These are phyloP conservation scores for Girardinichthys multiradiatus DNA, from an alignment of 2,113 vertebrate genomes.

Conservation along the genomic window DNA sequence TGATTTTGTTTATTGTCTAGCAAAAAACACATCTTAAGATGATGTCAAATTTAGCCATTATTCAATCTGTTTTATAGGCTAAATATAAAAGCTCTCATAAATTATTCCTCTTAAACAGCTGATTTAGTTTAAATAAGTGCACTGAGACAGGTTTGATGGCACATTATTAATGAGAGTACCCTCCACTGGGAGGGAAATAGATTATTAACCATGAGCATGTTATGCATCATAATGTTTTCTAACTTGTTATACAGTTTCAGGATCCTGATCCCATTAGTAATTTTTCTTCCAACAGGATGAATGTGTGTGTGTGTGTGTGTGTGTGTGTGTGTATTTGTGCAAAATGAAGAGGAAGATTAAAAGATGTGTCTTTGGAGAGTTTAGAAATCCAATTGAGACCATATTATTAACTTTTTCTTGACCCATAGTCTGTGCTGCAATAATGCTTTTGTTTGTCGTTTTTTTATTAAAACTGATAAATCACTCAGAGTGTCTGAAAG, in stretches of 20 bases:
- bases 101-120: constrained; percentile 24
- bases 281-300: constrained; percentile 8
- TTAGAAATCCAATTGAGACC: constrained; percentile 9
- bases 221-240: constrained; percentile 34
- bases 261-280: constrained; percentile 32
- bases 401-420: neutral
- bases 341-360: constrained; percentile 27
- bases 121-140: constrained; percentile 22
- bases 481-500: constrained; percentile 13
- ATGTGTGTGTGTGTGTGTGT: constrained; percentile 1
- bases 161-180: constrained; percentile 18
- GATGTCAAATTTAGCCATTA: neutral
- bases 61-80: constrained; percentile 1
- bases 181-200: constrained; percentile 16
- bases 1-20: neutral
- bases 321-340: neutral
- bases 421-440: neutral
- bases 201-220: constrained; percentile 32
- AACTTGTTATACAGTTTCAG: constrained; percentile 8
- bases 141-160: constrained; percentile 28
- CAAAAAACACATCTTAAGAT: neutral
- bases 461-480: neutral
- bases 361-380: constrained; percentile 6
- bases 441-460: constrained; percentile 6
- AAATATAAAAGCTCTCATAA: constrained; percentile 8